Conservation (phyloP, 1,140 invertebrate genomes). For the Drosophila kikkawai region DNA sequence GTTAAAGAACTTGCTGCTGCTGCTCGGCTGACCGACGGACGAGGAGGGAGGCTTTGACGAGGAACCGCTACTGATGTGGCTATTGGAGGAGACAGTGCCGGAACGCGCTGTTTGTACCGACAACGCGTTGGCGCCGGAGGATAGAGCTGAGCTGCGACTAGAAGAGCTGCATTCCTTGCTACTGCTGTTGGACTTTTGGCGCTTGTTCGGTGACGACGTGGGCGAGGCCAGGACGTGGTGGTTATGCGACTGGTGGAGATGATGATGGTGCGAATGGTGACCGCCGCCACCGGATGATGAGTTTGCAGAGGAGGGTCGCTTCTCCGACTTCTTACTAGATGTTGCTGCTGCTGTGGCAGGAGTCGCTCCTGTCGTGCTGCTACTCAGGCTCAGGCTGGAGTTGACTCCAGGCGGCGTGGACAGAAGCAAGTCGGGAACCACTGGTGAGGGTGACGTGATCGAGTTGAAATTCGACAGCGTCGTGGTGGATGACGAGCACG, state of each 20-base stretch:
- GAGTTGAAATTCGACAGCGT: conserved; percentile 82
- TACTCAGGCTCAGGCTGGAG: conserved; percentile 66
- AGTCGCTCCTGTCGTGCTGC: conserved; percentile 38
- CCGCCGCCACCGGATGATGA: conserved; percentile 37
- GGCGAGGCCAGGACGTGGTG: conserved; percentile 73
- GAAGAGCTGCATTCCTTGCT: conserved; percentile 72
- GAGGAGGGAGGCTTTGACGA: conserved; percentile 15
- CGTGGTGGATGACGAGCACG: conserved; percentile 74
- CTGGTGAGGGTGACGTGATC: conserved; percentile 81
- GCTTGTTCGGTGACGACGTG: conserved; percentile 77
- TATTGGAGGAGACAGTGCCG: conserved; percentile 37
- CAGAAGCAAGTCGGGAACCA: conserved; percentile 78
- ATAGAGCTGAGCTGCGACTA: conserved; percentile 69
- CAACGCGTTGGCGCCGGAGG: conserved; percentile 54
- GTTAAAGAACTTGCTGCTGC: conserved; percentile 85
- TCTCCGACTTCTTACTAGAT: conserved; percentile 71
- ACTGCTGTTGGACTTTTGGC: conserved; percentile 72
- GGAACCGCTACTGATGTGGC: conserved; percentile 12
- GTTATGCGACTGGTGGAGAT: conserved; percentile 62
- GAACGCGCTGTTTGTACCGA: conserved; percentile 40
- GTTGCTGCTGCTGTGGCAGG: conserved; percentile 28
- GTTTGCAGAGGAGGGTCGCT: conserved; percentile 66
- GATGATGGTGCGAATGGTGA: conserved; percentile 63
- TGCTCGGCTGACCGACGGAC: conserved; percentile 35
- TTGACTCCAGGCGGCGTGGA: conserved; percentile 79